These are phyloP conservation scores for Ruditapes philippinarum DNA, from an alignment of 1,140 invertebrate genomes.

Conservation along the genomic window DNA sequence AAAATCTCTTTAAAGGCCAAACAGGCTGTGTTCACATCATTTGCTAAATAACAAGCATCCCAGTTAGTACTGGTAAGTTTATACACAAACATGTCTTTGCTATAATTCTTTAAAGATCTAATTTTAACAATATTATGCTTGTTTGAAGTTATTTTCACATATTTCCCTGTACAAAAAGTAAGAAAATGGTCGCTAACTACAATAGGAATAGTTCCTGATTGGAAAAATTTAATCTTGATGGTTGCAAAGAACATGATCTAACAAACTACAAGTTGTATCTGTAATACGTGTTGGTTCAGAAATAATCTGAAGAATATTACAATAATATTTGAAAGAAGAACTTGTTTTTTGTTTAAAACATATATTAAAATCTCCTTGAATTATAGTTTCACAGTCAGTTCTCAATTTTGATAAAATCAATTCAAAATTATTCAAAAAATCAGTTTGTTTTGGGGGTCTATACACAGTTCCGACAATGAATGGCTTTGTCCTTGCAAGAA, in stretches of 20 bases:
- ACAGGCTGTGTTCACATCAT: not conserved
- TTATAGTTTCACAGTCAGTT: too few relatives aligned
- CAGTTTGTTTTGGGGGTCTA: too few relatives aligned
- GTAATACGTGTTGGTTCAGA: slow-evolving; percentile 30
- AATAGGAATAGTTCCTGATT: slow-evolving; percentile 25
- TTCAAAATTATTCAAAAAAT: too few relatives aligned
- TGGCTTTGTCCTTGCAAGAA: too few relatives aligned
- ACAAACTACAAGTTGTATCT: not conserved
- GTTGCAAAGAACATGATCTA: slow-evolving; percentile 20
- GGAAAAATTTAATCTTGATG: not conserved
- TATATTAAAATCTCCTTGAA: too few relatives aligned
- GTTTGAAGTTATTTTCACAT: not conserved
- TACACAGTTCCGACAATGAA: too few relatives aligned
- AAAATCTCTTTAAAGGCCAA: slow-evolving; percentile 1
- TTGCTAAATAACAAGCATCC: slow-evolving; percentile 8
- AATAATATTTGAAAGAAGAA: too few relatives aligned
- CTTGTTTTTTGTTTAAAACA: too few relatives aligned
- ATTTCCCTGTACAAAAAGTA: slow-evolving; percentile 25
- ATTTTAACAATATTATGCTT: slow-evolving; percentile 19
- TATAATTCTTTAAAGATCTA: slow-evolving; percentile 36
- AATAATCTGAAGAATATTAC: slow-evolving; percentile 27
- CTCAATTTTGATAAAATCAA: too few relatives aligned
- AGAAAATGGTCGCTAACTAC: slow-evolving; percentile 29
- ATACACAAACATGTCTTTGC: not conserved
- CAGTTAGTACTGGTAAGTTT: not conserved